A percentile compares a stretch with the other conserved stretches of the same genome.
phyloP scores from a whole-genome alignment of 2,113 vertebrate genomes.

The Pithys albifrons region DNA sequence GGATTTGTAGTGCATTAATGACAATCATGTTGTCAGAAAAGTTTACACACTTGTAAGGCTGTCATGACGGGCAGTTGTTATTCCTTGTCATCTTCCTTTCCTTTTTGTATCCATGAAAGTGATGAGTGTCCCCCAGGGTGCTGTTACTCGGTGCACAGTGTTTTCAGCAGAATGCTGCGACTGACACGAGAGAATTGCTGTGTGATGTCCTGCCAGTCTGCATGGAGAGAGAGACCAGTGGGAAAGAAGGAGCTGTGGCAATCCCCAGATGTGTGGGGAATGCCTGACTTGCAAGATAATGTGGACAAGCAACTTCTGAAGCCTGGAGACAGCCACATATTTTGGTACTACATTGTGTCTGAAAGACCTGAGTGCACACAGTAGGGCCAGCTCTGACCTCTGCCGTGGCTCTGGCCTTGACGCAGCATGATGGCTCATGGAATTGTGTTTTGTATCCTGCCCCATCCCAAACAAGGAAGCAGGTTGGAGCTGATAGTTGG shows the following conservation, averaged over 20 bases:
- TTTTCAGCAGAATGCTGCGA: neutral
- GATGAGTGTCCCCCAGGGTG: neutral
- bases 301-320: neutral
- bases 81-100: neutral
- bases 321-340: fast-evolving
- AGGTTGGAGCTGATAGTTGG: neutral
- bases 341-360: neutral
- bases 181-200: neutral
- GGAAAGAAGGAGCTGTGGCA: neutral
- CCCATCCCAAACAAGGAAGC: too few species aligned
- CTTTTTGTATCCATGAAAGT: neutral
- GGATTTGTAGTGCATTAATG: constrained; percentile 27
- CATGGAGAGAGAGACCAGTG: neutral
- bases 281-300: neutral
- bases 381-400: neutral
- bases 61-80: neutral
- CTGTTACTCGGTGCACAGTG: neutral
- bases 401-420: neutral
- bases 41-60: neutral
- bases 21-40: constrained; percentile 32
- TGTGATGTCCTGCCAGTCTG: neutral
- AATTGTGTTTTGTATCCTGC: neutral
- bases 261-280: neutral
- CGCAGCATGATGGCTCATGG: neutral
- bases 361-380: neutral